These are phyloP conservation scores for Pristionchus arcanus DNA, from an alignment of 2,888 invertebrate species.

Conservation along the genomic window DNA sequence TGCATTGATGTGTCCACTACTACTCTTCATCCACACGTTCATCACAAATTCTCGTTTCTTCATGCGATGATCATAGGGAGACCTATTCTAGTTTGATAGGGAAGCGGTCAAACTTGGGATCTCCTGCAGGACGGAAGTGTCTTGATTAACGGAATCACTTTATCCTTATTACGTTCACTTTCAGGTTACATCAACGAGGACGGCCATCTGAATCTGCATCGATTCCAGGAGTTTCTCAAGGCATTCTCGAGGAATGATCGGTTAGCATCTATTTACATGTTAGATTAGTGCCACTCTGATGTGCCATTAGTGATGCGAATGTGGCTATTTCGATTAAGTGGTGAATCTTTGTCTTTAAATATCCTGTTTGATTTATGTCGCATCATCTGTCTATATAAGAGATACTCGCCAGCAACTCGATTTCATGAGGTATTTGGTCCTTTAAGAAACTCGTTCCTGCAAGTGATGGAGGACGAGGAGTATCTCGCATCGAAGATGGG, in stretches of 20 bases:
- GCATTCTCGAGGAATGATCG: constrained; percentile 75
- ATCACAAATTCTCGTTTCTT: neutral
- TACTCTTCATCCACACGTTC: neutral
- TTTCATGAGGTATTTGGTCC: neutral
- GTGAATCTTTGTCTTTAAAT: neutral
- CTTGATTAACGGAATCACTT: too few relatives aligned
- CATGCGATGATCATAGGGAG: too few relatives aligned
- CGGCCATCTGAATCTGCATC: constrained; percentile 88
- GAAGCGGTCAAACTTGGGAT: too few relatives aligned
- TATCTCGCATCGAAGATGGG: constrained; percentile 57
- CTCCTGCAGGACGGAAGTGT: too few relatives aligned
- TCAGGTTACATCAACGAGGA: constrained; percentile 93
- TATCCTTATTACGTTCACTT: constrained; percentile 54
- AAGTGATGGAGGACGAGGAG: constrained; percentile 59
- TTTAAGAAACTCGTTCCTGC: constrained; percentile 53
- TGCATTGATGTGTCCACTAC: neutral
- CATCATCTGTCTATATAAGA: neutral
- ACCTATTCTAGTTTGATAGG: too few relatives aligned
- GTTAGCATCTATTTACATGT: neutral
- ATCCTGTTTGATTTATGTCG: constrained; percentile 70
- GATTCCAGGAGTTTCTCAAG: constrained; percentile 88
- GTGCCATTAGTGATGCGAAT: too few relatives aligned
- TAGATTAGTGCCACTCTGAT: neutral
- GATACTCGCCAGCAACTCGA: neutral
- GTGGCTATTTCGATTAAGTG: too few relatives aligned